Conservation (phyloP, 2,888 invertebrate genomes). For the Silvanus unidentatus region DNA sequence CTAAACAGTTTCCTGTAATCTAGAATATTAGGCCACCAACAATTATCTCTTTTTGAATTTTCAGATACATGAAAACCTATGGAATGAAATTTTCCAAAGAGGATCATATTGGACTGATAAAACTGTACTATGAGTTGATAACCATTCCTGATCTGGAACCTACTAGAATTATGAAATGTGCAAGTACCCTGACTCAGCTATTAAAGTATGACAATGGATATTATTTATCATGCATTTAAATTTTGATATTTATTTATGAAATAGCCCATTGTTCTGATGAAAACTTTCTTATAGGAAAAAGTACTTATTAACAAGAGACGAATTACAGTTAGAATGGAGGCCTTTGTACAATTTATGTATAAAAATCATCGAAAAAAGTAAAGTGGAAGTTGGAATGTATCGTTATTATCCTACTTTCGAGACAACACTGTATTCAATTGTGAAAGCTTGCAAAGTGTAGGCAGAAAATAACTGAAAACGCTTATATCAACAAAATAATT, state of each 20-base stretch:
- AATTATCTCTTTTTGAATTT: not conserved
- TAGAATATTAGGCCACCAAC: not conserved
- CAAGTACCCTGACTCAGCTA: constrained; percentile 60
- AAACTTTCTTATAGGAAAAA: constrained; percentile 57
- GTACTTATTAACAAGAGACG: constrained; percentile 68
- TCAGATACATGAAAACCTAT: constrained; percentile 77
- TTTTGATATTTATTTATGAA: constrained; percentile 5
- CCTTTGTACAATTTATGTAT: constrained; percentile 69
- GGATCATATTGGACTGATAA: constrained; percentile 78
- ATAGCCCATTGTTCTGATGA: constrained; percentile 7
- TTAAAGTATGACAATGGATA: constrained; percentile 61
- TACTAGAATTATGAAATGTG: constrained; percentile 65
- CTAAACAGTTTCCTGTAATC: too few relatives aligned
- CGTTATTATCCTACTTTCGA: constrained; percentile 35
- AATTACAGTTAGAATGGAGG: constrained; percentile 77
- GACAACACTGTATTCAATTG: not conserved
- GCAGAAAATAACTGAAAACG: not conserved
- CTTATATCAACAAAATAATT: not conserved
- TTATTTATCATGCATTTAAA: too few relatives aligned
- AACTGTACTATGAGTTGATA: constrained; percentile 70
- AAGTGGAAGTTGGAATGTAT: constrained; percentile 56
- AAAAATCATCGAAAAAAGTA: constrained; percentile 53
- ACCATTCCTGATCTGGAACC: constrained; percentile 73
- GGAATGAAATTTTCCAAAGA: constrained; percentile 84
- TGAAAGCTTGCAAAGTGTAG: not conserved